A percentile compares a stretch with the other conserved stretches of the same genome.
These are phyloP conservation scores for Turritopsis dohrnii DNA, from an alignment of 30 jellyfish, hydroid and myxozoan species.

Conservation along the genomic window DNA sequence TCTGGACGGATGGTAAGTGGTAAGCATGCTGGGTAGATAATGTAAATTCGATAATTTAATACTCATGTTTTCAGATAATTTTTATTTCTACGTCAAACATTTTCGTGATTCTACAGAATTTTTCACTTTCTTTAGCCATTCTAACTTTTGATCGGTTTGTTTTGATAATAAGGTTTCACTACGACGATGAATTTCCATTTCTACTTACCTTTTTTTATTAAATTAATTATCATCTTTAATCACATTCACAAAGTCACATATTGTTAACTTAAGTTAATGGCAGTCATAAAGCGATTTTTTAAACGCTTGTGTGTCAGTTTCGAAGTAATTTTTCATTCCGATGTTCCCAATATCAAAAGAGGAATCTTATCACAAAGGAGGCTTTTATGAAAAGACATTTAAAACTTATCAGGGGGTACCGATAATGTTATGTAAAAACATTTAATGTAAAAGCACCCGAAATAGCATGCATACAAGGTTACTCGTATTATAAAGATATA, in stretches of 20 bases:
- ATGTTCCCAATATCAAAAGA: background rate
- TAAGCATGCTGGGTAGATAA: no score
- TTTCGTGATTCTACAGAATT: no score
- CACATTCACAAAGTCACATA: background rate
- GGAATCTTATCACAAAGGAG: background rate
- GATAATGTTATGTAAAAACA: background rate
- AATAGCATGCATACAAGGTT: background rate
- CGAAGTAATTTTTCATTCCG: background rate
- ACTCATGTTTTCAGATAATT: no score
- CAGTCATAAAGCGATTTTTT: background rate
- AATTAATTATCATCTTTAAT: background rate
- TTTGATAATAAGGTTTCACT: background rate
- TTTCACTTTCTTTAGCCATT: background rate
- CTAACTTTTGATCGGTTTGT: background rate
- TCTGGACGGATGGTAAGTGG: no score
- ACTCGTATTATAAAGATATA: background rate
- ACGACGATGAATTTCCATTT: background rate
- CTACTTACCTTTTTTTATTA: background rate
- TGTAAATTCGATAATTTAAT: no score
- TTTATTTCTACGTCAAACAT: no score
- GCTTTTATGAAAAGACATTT: background rate
- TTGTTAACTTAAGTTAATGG: background rate
- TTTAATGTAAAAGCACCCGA: background rate
- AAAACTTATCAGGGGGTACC: background rate
- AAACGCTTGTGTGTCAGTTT: background rate